Evolutionary conservation across 2,888 invertebrate species (phyloP).

Genomic region (Hoplodrina ambigua): DNA sequence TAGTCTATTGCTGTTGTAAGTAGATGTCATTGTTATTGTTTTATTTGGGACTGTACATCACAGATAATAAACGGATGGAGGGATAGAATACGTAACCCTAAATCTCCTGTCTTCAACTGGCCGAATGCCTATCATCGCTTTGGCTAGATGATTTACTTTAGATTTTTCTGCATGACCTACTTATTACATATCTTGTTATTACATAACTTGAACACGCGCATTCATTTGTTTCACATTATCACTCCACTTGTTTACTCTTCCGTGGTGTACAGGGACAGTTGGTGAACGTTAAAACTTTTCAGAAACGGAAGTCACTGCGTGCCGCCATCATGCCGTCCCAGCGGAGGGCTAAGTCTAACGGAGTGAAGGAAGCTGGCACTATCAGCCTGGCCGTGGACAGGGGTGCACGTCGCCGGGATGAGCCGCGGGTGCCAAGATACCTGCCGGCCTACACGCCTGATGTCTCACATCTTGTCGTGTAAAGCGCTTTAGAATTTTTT

Average conservation of each 20-base stretch:
- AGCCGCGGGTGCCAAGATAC: slow-evolving; percentile 93
- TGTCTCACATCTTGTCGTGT: slow-evolving; percentile 95
- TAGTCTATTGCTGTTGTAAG: slow-evolving; percentile 80
- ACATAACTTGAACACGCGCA: background rate
- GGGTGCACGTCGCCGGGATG: slow-evolving; percentile 91
- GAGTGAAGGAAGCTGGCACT: slow-evolving; percentile 94
- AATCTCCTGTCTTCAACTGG: background rate
- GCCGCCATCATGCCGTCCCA: slow-evolving; percentile 95
- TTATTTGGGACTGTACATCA: slow-evolving; percentile 39
- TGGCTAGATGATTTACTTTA: background rate
- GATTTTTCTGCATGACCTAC: slow-evolving; percentile 3
- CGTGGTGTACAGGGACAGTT: slow-evolving; percentile 32
- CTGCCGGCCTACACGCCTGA: slow-evolving; percentile 94
- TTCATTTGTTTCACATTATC: slow-evolving; percentile 21
- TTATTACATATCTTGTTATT: too few species aligned
- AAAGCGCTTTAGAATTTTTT: slow-evolving; percentile 48
- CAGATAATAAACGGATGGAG: slow-evolving; percentile 43
- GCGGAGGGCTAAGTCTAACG: slow-evolving; percentile 94
- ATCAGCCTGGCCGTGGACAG: slow-evolving; percentile 95
- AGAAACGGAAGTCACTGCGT: slow-evolving; percentile 97
- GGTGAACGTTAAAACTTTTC: slow-evolving; percentile 73
- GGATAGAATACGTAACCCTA: background rate
- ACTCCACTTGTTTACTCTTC: slow-evolving; percentile 45
- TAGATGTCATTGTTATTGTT: slow-evolving; percentile 71
- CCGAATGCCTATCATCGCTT: background rate